Evolutionary conservation across 2,113 vertebrate species (phyloP).

Genomic region (Nansenia antarctica): DNA sequence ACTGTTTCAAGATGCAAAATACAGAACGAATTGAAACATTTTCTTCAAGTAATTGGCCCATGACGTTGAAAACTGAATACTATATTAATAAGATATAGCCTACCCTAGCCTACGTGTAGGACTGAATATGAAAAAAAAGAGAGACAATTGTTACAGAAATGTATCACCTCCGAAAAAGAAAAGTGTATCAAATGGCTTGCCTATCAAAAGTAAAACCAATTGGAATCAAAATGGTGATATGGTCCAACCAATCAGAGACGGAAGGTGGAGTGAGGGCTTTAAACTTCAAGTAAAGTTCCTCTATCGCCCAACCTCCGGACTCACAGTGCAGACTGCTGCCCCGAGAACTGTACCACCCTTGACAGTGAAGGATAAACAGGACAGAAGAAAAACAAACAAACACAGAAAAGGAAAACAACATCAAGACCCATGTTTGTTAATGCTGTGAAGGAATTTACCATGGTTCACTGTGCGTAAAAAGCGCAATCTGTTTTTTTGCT

Average conservation of each 20-base stretch:
- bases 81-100: too few relatives aligned
- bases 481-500: constrained; percentile 31
- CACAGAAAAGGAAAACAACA: constrained; percentile 34
- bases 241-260: constrained; percentile 60
- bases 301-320: constrained; percentile 43
- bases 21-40: too few relatives aligned
- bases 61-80: too few relatives aligned
- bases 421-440: constrained; percentile 16
- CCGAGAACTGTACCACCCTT: constrained; percentile 35
- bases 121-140: background rate
- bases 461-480: constrained; percentile 61
- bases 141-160: constrained; percentile 13
- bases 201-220: constrained; percentile 52
- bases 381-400: constrained; percentile 52
- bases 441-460: constrained; percentile 40
- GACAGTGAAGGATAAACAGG: constrained; percentile 45
- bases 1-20: too few relatives aligned
- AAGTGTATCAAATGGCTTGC: constrained; percentile 10
- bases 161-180: constrained; percentile 13
- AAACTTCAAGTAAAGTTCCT: constrained; percentile 69
- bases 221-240: constrained; percentile 37
- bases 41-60: too few relatives aligned
- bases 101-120: background rate
- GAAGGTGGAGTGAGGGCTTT: constrained; percentile 65
- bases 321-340: constrained; percentile 52